Evolutionary conservation across 1,140 invertebrate species (phyloP), one percentile per base, ranked within the genome.

Genomic region (Diprion similis): DNA sequence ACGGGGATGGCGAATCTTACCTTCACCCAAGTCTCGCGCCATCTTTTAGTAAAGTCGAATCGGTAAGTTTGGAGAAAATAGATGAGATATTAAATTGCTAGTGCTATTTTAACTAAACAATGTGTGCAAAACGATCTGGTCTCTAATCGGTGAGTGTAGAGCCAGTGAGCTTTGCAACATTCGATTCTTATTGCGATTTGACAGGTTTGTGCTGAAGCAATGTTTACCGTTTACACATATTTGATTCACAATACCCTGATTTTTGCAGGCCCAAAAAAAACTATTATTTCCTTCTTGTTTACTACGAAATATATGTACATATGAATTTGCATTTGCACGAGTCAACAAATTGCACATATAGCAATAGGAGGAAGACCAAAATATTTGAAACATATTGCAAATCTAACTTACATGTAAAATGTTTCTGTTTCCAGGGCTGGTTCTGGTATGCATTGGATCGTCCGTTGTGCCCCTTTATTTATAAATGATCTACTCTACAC

Each of bases 1-100:
- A 89, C 48, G 87, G 89, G 71, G 91, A 91, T 78, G 89, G 90
- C 76, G 91, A 92, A 68, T 90, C 94, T 78, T 96, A 96, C 84
- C 89, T 96, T 6, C 95, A 96, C 89, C 95, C 95, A 18, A 95
- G 93, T 83, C 89, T 96, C 68, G 91, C 89, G n/a, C 82, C 89
- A 13, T 87, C 85, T 46, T 78, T 86, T 70, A 83, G 85, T 64
- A 88, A 89, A 80, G 86, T 90, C 71, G 89, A 91, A 89, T 86
- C 89, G 86, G 91, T 92, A 91, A 78, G 90, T 91, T 77, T 72
- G 71, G 67, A 78, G 51, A 17, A 17, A 59, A 46, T 59, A 66
- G 64, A 70, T 75, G 18, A 66, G 6, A 45, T 74, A 65, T 72
- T 71, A 51, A 70, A 68, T 68, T 65, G 67, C 66, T 74, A 66